Base-by-base conservation (phyloP, 2,797 vertebrate genomes). In the Petrocephalus schoutedeni region DNA sequence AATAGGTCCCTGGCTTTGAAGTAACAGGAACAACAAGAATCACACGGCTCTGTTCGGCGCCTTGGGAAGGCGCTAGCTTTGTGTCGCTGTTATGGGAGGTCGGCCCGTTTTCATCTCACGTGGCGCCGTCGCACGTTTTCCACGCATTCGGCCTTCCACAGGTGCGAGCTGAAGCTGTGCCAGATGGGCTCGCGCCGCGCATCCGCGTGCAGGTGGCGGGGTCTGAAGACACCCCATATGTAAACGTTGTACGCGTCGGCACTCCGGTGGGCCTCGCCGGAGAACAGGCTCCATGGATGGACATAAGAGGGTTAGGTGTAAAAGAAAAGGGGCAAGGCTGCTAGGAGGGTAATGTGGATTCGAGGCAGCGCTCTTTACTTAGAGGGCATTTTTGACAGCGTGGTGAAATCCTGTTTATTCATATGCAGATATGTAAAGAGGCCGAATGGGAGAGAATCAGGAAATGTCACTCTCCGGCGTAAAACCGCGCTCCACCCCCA, bases 1-100 rank as follows among this genome's bases (percentile, higher is more conserved):
- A 92, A 91, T 92, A 92, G 91, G 92, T 91, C 91, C 88, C 87
- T 90, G 91, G 92, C 92, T 95, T 94, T 94, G 92, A 94, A 93
- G 90, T 89, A 86, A 88, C 91, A 90, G 93, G 90, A 90, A 87
- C 71, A 90, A 89, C 74, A 91, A 93, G 89, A 92, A 91, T 89
- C 90, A 90, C 92, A 93, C 88, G 89, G 91, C 71, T 77, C 36
- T 77, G 32, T 87, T 91, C 45, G 89, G 59, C 87, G 91, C 91
- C 92, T 93, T 88, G 91, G 92, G 92, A 95, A 89, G 91, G 88
- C 58, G 87, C 92, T 92, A 92, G 91, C 91, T 93, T 91, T 89
- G 89, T 91, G 89, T 90, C 88, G 91, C 89, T 92, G 89, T 89
- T 88, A 87, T 88, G 89, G 86, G 92, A 89, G 59, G 86, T 49